Conservation (phyloP, 2,797 vertebrate genomes). For the Oreortyx pictus region DNA sequence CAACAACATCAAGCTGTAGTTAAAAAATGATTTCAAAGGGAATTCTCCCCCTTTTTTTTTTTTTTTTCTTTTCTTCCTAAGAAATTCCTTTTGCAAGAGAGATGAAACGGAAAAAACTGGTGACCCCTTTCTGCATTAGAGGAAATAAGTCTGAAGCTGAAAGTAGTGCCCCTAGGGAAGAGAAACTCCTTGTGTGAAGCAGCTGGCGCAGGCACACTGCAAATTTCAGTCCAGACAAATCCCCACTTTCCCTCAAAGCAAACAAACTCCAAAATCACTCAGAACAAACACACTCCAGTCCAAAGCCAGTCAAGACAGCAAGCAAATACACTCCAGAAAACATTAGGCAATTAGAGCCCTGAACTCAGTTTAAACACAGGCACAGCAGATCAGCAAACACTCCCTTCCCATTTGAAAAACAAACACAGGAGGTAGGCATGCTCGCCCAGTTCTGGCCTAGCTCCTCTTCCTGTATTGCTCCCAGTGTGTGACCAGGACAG, state of each 20-base stretch:
- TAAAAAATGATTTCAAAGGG: not conserved
- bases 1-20: accelerated
- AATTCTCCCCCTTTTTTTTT: not conserved
- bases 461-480: not conserved
- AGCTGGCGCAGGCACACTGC: not conserved
- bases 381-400: conserved; percentile 56
- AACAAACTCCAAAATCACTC: conserved; percentile 62
- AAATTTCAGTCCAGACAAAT: conserved; percentile 49
- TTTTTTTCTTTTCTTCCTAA: not conserved
- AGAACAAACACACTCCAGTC: conserved; percentile 59
- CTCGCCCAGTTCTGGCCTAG: accelerated
- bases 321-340: conserved; percentile 65
- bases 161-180: not conserved
- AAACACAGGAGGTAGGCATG: accelerated
- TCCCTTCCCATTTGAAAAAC: not conserved
- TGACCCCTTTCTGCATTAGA: not conserved
- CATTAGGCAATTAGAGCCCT: conserved; percentile 53
- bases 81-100: not conserved
- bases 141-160: not conserved
- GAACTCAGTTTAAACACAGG: conserved; percentile 65
- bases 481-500: accelerated
- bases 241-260: conserved; percentile 48
- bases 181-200: not conserved
- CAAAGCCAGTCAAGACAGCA: conserved; percentile 58
- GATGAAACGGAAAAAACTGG: not conserved